Base-by-base conservation (phyloP, 1,140 invertebrate genomes). In the Coenobita brevimanus region DNA sequence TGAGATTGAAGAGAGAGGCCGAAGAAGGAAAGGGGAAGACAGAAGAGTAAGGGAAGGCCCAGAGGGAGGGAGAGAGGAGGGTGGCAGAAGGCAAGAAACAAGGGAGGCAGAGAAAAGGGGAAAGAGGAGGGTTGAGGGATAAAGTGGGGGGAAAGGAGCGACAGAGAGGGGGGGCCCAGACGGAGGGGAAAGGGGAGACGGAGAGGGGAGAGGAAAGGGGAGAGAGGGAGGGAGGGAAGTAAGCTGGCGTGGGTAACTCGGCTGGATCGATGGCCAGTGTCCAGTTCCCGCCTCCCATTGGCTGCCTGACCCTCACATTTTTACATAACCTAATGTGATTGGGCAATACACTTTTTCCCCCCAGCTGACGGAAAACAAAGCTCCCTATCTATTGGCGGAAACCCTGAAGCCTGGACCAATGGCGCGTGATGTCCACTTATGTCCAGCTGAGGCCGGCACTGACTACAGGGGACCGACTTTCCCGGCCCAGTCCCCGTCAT, bases 241-340 rank as follows among this genome's bases (percentile, higher is more conserved):
- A 30, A 57, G 67, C 64, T 69, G 67, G 67, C 67, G 41, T 57
- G 67, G 82, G 67, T 73, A 75, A 75, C 71, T 73, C 69, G 54
- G 50, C 43, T 71, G 17, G 82, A 85, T 85, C 82, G 82, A 85
- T 85, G 82, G 82, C 82, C 82, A 85, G 54, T 85, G 82, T 85
- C 82, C 82, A 85, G 50, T 76, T 54, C n/a, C 33, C n/a, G 82
- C 71, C 50, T 62, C 82, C 82, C 78, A 85, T 85, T 85, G 82
- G 82, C 38, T 76, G 82, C 69, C 82, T 85, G 82, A 85, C 82
- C 82, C 71, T 50, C 69, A 85, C 82, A 85, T 85, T 85, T 85
- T 85, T 85, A 85, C 82, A 85, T 85, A 76, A 76, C 82, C 71
- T 85, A 85, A 85, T 76, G 82, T 71, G 82, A 85, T 85, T 85